A percentile compares a stretch with the other conserved stretches of the same genome.
phyloP scores from a whole-genome alignment of 2,888 invertebrate genomes.

The Monochamus alternatus region DNA sequence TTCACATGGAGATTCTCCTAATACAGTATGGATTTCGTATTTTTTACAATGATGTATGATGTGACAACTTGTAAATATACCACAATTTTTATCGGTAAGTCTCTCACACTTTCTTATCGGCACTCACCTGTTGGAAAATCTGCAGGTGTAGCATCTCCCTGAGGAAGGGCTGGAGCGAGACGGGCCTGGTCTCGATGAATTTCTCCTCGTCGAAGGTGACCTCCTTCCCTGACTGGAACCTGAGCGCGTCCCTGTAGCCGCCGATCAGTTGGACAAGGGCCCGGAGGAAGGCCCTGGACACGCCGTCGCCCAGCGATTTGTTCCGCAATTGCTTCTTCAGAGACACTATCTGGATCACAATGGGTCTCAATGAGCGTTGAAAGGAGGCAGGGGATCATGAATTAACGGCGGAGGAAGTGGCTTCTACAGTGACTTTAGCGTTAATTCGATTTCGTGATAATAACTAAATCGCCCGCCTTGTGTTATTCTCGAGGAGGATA shows the following conservation, averaged over 20 bases:
- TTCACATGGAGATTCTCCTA: too few species aligned
- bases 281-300: slow-evolving; percentile 92
- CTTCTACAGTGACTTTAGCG: slow-evolving; percentile 1
- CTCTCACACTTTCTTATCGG: too few species aligned
- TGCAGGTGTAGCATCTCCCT: slow-evolving; percentile 93
- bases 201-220: slow-evolving; percentile 91
- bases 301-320: slow-evolving; percentile 90
- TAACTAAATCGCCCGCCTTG: background rate
- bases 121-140: slow-evolving; percentile 90
- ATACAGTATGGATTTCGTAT: too few species aligned
- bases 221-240: slow-evolving; percentile 80
- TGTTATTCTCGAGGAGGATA: too few species aligned
- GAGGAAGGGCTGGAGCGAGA: slow-evolving; percentile 90
- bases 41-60: too few species aligned
- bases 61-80: too few species aligned
- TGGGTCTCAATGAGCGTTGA: slow-evolving; percentile 13
- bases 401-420: slow-evolving; percentile 22
- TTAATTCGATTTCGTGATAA: slow-evolving; percentile 17
- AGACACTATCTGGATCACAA: slow-evolving; percentile 76
- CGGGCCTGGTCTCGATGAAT: slow-evolving; percentile 89
- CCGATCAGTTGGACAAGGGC: slow-evolving; percentile 96
- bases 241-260: slow-evolving; percentile 93
- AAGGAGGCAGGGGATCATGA: slow-evolving; percentile 7
- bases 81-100: too few species aligned
- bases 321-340: slow-evolving; percentile 85